phyloP scores from a whole-genome alignment of 1,140 invertebrate genomes.

The Drosophila guanche region DNA sequence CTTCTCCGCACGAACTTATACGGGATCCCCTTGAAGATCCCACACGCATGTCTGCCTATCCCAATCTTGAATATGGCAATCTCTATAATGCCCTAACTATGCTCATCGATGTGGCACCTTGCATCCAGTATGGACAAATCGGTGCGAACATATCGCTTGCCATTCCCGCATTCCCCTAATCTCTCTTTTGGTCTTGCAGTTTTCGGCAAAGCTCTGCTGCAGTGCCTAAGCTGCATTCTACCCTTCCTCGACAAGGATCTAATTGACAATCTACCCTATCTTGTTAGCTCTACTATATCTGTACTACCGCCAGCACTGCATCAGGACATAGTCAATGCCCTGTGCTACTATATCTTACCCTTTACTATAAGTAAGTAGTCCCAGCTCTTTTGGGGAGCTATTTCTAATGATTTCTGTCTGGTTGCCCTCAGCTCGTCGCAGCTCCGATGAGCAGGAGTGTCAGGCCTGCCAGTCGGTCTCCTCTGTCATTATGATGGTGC shows the following conservation, averaged over 20 bases:
- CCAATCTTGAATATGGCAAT: conserved; percentile 97
- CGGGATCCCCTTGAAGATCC: conserved; percentile 92
- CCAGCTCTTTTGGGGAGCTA: neutral
- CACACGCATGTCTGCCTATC: conserved; percentile 94
- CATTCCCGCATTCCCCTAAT: neutral
- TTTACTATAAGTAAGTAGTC: conserved; percentile 94
- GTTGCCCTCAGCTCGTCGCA: conserved; percentile 88
- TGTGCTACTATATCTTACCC: conserved; percentile 98
- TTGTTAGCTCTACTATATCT: conserved; percentile 96
- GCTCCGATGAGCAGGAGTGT: conserved; percentile 88
- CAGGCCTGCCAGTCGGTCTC: conserved; percentile 96
- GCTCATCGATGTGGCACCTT: conserved; percentile 91
- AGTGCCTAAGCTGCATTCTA: conserved; percentile 95
- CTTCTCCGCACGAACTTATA: conserved; percentile 94
- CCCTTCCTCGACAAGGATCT: conserved; percentile 98
- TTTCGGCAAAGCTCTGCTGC: conserved; percentile 95
- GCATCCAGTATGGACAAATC: conserved; percentile 92
- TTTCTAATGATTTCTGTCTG: neutral
- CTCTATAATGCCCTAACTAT: conserved; percentile 94
- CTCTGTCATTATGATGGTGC: conserved; percentile 98
- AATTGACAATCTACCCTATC: conserved; percentile 97
- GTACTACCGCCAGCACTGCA: conserved; percentile 95
- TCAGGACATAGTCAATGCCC: conserved; percentile 96
- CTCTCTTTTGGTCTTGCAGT: conserved; percentile 85
- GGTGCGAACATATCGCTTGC: conserved; percentile 84